phyloP scores from a whole-genome alignment of 2,888 invertebrate genomes.

The Hypsopygia costalis region DNA sequence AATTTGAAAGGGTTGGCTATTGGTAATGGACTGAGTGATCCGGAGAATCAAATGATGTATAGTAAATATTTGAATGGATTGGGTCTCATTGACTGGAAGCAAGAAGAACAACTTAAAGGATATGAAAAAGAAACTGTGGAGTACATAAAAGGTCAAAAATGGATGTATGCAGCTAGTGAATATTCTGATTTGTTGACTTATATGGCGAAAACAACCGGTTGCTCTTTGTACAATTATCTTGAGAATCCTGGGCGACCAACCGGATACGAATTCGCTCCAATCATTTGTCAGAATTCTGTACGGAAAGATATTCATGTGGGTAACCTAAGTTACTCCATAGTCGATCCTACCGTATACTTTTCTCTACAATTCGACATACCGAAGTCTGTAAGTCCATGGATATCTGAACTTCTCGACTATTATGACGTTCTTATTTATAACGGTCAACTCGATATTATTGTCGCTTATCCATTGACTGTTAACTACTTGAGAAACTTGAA shows the following conservation, averaged over 20 bases:
- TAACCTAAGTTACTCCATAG: constrained; percentile 35
- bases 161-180: no score
- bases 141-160: no score
- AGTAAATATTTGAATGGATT: constrained; percentile 72
- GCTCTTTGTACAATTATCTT: constrained; percentile 70
- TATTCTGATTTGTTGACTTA: no score
- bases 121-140: constrained; percentile 81
- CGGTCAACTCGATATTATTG: constrained; percentile 84
- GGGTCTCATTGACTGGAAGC: constrained; percentile 80
- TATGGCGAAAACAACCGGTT: no score
- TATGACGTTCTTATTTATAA: constrained; percentile 82
- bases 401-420: constrained; percentile 63
- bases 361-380: constrained; percentile 80
- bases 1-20: constrained; percentile 78
- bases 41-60: constrained; percentile 70
- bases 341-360: no score
- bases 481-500: constrained; percentile 85
- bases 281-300: constrained; percentile 33
- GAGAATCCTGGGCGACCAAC: no score
- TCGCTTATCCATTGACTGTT: constrained; percentile 80
- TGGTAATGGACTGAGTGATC: constrained; percentile 76
- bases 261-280: no score
- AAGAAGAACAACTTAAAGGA: constrained; percentile 78
- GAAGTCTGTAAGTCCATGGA: constrained; percentile 74
- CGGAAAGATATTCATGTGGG: constrained; percentile 83